Base-by-base conservation (phyloP, 2,888 invertebrate genomes). In the Lithophane leautieri region DNA sequence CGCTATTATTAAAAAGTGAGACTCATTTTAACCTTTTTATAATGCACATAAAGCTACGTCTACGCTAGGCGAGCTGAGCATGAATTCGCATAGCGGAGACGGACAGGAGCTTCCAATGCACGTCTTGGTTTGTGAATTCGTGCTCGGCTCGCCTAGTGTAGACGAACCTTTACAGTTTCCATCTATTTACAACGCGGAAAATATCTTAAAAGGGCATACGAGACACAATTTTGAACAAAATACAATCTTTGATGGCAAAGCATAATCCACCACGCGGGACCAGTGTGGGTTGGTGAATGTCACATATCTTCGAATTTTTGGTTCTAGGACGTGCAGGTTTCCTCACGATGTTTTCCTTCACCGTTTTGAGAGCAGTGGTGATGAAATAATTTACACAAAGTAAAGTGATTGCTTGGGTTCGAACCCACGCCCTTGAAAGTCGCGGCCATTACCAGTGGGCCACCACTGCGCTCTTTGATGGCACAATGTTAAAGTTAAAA, bases 1-100 rank as follows among this genome's bases (percentile, higher is more conserved):
- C 34, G 34, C 78, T 52, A 63, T 56, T 54, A 70, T 69, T 58
- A 65, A 71, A 71, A 70, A 81, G 12, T 73, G 83, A 82, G 83
- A 81, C 81, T 81, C 83, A 63, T 67, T 47, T 11, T 19, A 56
- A 50, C 16, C 40, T 61, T n/a, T 60, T 44, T n/a, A 44, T 6
- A 65, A 50, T 34, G 14, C 22, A 16, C 6, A 28, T 47, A 65
- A 25, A 50, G 34, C 12, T 52, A 14, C 44, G 44, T 16, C 12
- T 69, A 11, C 25, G 40, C 25, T 47, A 40, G 25, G 28, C 40
- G 34, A 47, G n/a, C n/a, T 19, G n/a, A 28, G 19, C 8, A 50
- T 14, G 19, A 61, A n/a, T 34, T 60, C 42, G 4, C 25, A 16
- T 54, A 34, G 25, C 4, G n/a, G 16, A 25, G 34, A 42, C 40